A percentile compares a stretch with the other conserved stretches of the same genome.
Conservation (phyloP, 2,888 invertebrate species). For the Patella ulyssiponensis region DNA sequence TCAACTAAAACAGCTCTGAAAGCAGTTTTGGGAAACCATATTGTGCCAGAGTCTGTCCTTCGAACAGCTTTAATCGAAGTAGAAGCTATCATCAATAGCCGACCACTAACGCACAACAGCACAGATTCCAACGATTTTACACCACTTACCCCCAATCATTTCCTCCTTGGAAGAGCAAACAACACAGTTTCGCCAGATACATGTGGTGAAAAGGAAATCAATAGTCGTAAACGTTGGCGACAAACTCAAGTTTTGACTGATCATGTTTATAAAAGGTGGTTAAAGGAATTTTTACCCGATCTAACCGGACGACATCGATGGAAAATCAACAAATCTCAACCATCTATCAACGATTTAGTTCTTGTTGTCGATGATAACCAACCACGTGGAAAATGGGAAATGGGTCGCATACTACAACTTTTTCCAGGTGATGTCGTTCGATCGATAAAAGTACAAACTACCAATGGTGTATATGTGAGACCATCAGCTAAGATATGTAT, state of each 20-base stretch:
- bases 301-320: background rate
- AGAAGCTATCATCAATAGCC: conserved; percentile 24
- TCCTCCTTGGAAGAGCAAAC: conserved; percentile 16
- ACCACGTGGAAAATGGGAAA: background rate
- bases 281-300: background rate
- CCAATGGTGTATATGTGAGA: background rate
- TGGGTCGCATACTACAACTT: background rate
- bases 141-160: conserved; percentile 29
- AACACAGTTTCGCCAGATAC: background rate
- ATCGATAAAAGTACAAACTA: background rate
- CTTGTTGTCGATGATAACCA: background rate
- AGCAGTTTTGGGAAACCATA: background rate
- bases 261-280: background rate
- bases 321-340: background rate
- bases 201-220: conserved; percentile 3
- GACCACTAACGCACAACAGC: conserved; percentile 26
- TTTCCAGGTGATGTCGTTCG: background rate
- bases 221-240: conserved; percentile 20
- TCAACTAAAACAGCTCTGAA: conserved; percentile 50
- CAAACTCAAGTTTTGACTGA: background rate
- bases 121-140: conserved; percentile 20
- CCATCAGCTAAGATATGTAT: background rate
- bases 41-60: conserved; percentile 9
- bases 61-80: conserved; percentile 19
- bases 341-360: background rate